phyloP scores from a whole-genome alignment of 2,797 vertebrate species.

The Eulemur albifrons region DNA sequence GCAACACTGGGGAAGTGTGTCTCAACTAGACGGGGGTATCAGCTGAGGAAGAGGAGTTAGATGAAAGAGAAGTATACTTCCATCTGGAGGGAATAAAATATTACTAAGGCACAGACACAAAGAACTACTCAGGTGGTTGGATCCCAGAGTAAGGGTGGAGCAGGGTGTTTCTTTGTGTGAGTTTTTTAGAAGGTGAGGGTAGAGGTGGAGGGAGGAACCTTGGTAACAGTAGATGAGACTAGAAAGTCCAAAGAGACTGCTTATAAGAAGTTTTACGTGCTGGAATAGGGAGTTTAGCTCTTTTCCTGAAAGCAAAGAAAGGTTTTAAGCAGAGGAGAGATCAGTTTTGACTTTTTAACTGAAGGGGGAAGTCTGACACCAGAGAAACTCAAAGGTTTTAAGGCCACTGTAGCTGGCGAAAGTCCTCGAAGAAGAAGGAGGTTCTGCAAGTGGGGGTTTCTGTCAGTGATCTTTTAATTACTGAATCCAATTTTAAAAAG shows the following conservation, averaged over 20 bases:
- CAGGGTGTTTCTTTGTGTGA: background rate
- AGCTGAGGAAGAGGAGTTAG: background rate
- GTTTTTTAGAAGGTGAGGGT: background rate
- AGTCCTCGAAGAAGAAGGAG: background rate
- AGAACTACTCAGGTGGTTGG: background rate
- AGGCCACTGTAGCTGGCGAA: background rate
- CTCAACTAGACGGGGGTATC: background rate
- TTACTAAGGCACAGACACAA: background rate
- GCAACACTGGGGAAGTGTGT: background rate
- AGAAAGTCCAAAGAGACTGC: background rate
- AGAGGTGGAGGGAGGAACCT: background rate
- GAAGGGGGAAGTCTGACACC: background rate
- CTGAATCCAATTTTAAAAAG: background rate
- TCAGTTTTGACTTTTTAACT: background rate
- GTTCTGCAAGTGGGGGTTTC: background rate
- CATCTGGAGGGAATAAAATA: background rate
- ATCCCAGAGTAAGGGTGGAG: background rate
- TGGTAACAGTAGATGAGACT: background rate
- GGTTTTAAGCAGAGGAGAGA: background rate
- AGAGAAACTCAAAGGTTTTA: slow-evolving; percentile 21
- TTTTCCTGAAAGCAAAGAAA: slow-evolving; percentile 31
- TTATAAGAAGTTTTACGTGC: background rate
- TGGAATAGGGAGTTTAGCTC: background rate
- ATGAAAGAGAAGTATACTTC: background rate
- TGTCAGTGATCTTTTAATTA: background rate